A percentile compares a stretch with the other conserved stretches of the same genome.
Evolutionary conservation across 2,888 invertebrate genomes (phyloP).

Genomic region (Dasysyrphus albostriatus): DNA sequence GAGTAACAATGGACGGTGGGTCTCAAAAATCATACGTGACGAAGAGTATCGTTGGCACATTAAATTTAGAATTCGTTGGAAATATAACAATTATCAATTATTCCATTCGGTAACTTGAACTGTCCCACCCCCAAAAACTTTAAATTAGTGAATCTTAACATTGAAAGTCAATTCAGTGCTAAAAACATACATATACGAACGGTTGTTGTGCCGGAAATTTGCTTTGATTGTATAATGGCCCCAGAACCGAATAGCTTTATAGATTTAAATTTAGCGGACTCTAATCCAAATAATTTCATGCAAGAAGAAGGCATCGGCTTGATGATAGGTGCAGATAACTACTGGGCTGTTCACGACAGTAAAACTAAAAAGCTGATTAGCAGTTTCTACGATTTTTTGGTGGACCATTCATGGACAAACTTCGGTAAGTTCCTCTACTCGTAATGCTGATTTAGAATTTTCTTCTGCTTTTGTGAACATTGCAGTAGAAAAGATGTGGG

Average conservation of each 20-base stretch:
- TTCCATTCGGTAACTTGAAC: background rate
- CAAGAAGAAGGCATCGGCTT: background rate
- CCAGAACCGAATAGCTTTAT: background rate
- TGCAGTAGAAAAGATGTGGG: background rate
- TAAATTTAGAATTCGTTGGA: background rate
- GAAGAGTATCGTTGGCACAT: too few relatives aligned
- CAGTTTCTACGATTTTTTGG: background rate
- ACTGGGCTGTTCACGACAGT: too few relatives aligned
- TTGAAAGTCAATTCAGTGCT: background rate
- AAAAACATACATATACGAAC: too few relatives aligned
- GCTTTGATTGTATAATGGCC: conserved; percentile 9
- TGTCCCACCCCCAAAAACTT: background rate
- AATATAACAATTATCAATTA: conserved; percentile 8
- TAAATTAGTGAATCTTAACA: background rate
- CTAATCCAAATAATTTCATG: background rate
- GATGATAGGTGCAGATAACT: background rate
- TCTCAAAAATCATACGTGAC: conserved; percentile 4
- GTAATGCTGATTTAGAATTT: background rate
- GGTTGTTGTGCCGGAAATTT: background rate
- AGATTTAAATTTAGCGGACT: conserved; percentile 2
- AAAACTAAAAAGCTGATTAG: too few relatives aligned
- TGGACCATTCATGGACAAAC: background rate
- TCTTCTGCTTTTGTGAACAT: conserved; percentile 2
- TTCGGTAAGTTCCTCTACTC: conserved; percentile 1
- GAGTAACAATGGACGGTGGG: too few relatives aligned